Percentiles rank a stretch among this genome's conserved stretches.
Conservation (phyloP, 2,888 invertebrate genomes). For the Sturmia bella region DNA sequence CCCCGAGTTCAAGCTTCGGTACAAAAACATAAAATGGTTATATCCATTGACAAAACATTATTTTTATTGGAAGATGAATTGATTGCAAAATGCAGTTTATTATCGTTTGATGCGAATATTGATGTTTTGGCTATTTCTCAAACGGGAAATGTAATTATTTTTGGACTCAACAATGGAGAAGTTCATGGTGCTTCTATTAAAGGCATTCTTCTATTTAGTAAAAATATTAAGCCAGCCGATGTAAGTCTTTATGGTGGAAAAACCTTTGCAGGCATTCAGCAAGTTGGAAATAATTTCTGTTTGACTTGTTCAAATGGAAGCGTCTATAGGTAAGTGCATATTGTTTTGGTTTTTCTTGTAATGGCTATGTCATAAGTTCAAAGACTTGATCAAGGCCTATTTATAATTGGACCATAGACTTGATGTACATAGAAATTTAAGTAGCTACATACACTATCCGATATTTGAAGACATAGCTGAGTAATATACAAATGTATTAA, state of each 20-base stretch:
- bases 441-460: too few species aligned
- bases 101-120: slow-evolving; percentile 77
- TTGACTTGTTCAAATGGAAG: slow-evolving; percentile 79
- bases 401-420: too few species aligned
- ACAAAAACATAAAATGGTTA: slow-evolving; percentile 79
- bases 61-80: slow-evolving; percentile 80
- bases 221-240: slow-evolving; percentile 77
- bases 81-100: slow-evolving; percentile 77
- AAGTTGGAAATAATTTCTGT: slow-evolving; percentile 74
- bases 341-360: too few species aligned
- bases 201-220: slow-evolving; percentile 78
- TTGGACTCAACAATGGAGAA: slow-evolving; percentile 79
- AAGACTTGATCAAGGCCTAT: too few species aligned
- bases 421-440: too few species aligned
- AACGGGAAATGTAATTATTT: slow-evolving; percentile 80
- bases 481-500: too few species aligned
- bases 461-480: too few species aligned
- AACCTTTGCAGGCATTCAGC: slow-evolving; percentile 77
- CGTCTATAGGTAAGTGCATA: slow-evolving; percentile 76
- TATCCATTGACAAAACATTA: slow-evolving; percentile 79
- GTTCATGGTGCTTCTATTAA: slow-evolving; percentile 80
- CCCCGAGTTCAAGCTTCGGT: slow-evolving; percentile 78
- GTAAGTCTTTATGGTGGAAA: slow-evolving; percentile 71
- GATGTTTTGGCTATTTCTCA: slow-evolving; percentile 78
- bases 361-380: too few species aligned